Base-by-base conservation (phyloP, 2,113 vertebrate species). In the Carassius auratus region DNA sequence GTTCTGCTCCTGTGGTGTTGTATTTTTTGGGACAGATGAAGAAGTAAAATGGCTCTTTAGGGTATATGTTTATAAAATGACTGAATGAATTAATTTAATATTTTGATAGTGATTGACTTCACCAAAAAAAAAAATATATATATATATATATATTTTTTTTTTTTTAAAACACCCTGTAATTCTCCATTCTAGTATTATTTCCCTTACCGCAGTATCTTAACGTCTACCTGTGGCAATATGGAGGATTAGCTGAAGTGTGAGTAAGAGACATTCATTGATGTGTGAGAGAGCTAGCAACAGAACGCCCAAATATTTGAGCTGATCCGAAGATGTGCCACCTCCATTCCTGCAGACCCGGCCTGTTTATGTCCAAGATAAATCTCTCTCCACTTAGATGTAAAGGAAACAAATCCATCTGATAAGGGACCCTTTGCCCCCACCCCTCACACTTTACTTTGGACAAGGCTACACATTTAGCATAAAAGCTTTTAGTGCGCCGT, bases 401-500 rank as follows among this genome's bases (percentile, higher is more conserved):
- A 92, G 91, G 91, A 93, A 94, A 88, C 85, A 90, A 92, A 94
- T 94, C 90, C 91, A 92, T 96, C 95, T 95, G 94, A 94, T 95
- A 93, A 95, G 91, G 89, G 92, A 74, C 59, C 80, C 84, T 88
- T 50, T 77, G 66, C 38, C 78, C 74, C 82, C 75, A 57, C 59
- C 42, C 69, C 79, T 83, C 75, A 68, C 76, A 81, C 90, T 87
- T 92, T 91, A 93, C 87, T 90, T 91, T 91, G 57, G 77, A 91
- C 92, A 92, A 92, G 89, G 92, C 90, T 91, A 91, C 91, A 91
- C 92, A 92, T 93, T 93, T 93, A 93, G 92, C 93, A 92, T 91
- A 94, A 93, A 96, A 95, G 93, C 94, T 95, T 96, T 96, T 94
- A 95, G 93, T 92, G 85, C 89, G 81, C 92, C 91, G 90, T 88